A percentile compares a stretch with the other conserved stretches of the same genome.
phyloP scores from a whole-genome alignment of 2,797 vertebrate species.

The Gymnothorax reevesii region DNA sequence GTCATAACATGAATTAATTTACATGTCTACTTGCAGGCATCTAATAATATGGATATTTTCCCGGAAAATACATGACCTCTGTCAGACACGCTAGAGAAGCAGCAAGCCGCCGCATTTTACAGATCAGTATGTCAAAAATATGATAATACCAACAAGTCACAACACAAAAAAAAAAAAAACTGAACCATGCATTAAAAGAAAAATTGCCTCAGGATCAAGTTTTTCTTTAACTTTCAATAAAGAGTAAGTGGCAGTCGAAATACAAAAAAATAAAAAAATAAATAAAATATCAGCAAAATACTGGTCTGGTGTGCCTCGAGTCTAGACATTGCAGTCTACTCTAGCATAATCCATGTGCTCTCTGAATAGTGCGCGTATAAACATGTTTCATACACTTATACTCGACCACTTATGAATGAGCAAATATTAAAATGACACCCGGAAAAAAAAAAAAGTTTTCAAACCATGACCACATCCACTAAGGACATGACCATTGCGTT shows the following conservation, averaged over 20 bases:
- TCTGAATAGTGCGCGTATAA: background rate
- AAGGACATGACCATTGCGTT: background rate
- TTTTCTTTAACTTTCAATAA: background rate
- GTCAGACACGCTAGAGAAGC: background rate
- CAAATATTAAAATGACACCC: background rate
- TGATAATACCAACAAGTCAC: background rate
- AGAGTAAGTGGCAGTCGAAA: background rate
- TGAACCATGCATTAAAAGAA: background rate
- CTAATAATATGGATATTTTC: conserved; percentile 5
- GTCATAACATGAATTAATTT: background rate
- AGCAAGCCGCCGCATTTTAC: background rate
- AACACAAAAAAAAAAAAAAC: background rate
- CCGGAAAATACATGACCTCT: background rate
- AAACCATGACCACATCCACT: background rate
- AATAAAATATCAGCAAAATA: background rate
- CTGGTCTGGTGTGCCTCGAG: background rate
- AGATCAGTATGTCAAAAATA: background rate
- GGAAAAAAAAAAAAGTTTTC: background rate
- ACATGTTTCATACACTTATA: background rate
- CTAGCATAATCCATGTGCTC: background rate
- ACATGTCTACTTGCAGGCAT: background rate
- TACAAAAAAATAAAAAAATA: background rate
- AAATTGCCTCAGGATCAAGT: background rate
- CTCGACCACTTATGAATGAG: background rate
- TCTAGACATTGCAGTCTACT: background rate